Conservation (phyloP, 2,888 invertebrate species). For the Phytoseiulus persimilis region DNA sequence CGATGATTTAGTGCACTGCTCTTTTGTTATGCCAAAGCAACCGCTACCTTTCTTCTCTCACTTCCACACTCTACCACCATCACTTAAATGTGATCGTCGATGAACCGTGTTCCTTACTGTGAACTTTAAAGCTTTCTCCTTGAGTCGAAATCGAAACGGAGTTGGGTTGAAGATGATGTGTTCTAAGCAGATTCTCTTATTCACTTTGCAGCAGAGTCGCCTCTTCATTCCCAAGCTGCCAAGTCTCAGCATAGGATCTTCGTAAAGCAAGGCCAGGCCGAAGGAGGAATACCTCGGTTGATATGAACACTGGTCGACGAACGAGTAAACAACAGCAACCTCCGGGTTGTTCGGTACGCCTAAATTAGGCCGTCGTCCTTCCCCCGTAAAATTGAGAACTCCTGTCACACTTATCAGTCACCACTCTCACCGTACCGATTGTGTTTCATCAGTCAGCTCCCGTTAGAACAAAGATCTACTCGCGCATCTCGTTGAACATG, state of each 20-base stretch:
- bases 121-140: no score
- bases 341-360: background rate
- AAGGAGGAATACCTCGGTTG: conserved; percentile 19
- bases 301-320: background rate
- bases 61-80: background rate
- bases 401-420: background rate
- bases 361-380: background rate
- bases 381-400: background rate
- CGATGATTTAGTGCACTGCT: background rate
- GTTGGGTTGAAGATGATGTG: no score
- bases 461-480: background rate
- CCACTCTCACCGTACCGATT: background rate
- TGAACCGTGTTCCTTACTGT: background rate
- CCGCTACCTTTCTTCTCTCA: background rate
- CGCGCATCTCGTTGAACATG: background rate
- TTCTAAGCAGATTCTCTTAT: background rate
- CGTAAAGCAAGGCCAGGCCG: conserved; percentile 40
- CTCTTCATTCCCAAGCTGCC: conserved; percentile 47
- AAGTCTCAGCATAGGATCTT: conserved; percentile 46
- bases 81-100: background rate
- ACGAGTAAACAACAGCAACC: background rate
- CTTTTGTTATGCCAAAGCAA: background rate
- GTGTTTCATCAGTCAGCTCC: background rate
- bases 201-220: conserved; percentile 45
- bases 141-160: no score